Conservation (phyloP, 2,888 invertebrate genomes). For the Mantis religiosa region DNA sequence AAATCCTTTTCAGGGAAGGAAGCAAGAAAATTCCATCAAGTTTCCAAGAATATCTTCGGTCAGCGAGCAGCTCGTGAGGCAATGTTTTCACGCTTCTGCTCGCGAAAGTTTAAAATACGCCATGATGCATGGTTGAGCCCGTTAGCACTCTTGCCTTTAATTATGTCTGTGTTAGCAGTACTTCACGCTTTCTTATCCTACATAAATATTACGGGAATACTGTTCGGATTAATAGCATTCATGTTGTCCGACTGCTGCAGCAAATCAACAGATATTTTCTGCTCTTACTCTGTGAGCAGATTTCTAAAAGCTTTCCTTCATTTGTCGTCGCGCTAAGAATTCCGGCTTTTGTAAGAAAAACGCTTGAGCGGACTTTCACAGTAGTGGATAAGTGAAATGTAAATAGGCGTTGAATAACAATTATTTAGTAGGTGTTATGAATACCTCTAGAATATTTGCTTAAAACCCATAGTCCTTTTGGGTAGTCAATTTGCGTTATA, state of each 20-base stretch:
- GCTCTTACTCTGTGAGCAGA: background rate
- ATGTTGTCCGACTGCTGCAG: background rate
- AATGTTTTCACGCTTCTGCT: background rate
- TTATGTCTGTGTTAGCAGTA: background rate
- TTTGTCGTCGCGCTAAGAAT: background rate
- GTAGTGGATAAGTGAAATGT: too few relatives aligned
- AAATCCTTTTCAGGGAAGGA: too few relatives aligned
- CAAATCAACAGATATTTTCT: background rate
- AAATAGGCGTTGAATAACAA: too few relatives aligned
- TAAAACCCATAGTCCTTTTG: too few relatives aligned
- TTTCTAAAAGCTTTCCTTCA: background rate
- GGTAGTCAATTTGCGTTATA: too few relatives aligned
- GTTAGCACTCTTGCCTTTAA: background rate
- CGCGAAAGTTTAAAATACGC: background rate
- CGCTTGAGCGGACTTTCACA: too few relatives aligned
- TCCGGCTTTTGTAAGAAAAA: too few relatives aligned
- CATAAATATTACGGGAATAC: background rate
- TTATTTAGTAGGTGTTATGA: too few relatives aligned
- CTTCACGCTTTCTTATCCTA: background rate
- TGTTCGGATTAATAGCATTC: background rate
- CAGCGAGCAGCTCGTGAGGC: background rate
- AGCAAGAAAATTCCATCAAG: too few relatives aligned
- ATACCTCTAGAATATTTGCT: too few relatives aligned
- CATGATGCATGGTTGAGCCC: background rate
- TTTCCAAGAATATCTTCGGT: background rate